phyloP scores from a whole-genome alignment of 2,797 vertebrate species.

The Sebastes hopkinsi region DNA sequence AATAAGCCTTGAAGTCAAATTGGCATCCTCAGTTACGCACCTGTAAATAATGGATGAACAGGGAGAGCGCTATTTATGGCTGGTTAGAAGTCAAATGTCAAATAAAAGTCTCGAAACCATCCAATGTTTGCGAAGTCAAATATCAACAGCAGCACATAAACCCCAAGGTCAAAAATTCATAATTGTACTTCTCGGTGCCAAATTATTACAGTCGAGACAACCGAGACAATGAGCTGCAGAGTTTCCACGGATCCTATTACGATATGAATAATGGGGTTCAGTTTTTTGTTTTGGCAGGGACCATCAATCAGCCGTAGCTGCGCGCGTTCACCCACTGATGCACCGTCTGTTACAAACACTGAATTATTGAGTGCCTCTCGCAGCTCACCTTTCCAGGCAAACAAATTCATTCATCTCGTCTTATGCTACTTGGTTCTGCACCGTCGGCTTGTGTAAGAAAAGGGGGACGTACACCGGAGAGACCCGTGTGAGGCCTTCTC shows the following conservation, averaged over 20 bases:
- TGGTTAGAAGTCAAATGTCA: conserved; percentile 52
- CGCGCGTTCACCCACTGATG: conserved; percentile 73
- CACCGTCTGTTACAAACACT: conserved; percentile 86
- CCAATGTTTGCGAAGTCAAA: conserved; percentile 37
- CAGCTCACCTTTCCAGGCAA: conserved; percentile 83
- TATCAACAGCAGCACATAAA: conserved; percentile 25
- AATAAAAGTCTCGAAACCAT: conserved; percentile 39
- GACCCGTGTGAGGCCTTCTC: conserved; percentile 16
- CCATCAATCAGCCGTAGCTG: conserved; percentile 69
- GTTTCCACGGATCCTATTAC: conserved; percentile 76
- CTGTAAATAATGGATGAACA: conserved; percentile 74
- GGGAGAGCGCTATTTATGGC: conserved; percentile 43
- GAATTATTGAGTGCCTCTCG: conserved; percentile 83
- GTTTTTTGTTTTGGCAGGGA: conserved; percentile 68
- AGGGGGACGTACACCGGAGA: neutral
- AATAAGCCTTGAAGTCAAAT: conserved; percentile 78
- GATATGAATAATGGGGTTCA: conserved; percentile 69
- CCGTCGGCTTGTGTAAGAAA: conserved; percentile 16
- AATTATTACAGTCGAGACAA: conserved; percentile 57
- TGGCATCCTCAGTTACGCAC: conserved; percentile 70
- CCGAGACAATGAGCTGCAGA: conserved; percentile 39
- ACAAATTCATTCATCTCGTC: conserved; percentile 79
- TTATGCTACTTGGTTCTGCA: conserved; percentile 57
- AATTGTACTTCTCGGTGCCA: conserved; percentile 29
- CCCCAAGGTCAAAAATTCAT: conserved; percentile 39